A percentile compares a stretch with the other conserved stretches of the same genome.
These are phyloP conservation scores for Molanna angustata DNA, from an alignment of 2,888 invertebrate genomes.

Conservation along the genomic window DNA sequence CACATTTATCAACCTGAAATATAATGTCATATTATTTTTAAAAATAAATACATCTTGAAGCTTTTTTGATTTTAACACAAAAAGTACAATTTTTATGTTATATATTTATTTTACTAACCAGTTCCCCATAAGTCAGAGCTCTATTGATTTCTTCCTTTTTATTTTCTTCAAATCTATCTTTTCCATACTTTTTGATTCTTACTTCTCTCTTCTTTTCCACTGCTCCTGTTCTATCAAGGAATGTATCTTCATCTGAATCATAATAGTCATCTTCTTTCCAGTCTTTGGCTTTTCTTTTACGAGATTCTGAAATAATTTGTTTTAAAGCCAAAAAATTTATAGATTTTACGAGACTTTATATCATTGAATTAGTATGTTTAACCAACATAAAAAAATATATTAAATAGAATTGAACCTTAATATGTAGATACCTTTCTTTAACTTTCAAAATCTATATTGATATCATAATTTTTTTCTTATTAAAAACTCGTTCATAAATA, in stretches of 20 bases:
- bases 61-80: too few relatives aligned
- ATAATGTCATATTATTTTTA: constrained; percentile 20
- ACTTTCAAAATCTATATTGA: too few relatives aligned
- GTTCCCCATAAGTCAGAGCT: constrained; percentile 61
- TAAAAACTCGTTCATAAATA: too few relatives aligned
- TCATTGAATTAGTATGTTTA: too few relatives aligned
- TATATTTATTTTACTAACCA: constrained; percentile 59
- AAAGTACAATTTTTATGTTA: too few relatives aligned
- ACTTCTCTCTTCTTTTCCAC: constrained; percentile 82
- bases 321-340: too few relatives aligned
- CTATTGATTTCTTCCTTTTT: constrained; percentile 21
- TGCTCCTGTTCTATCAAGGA: constrained; percentile 90
- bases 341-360: too few relatives aligned
- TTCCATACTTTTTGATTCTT: constrained; percentile 65
- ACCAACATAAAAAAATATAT: constrained; percentile 2
- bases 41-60: too few relatives aligned
- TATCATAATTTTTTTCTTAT: too few relatives aligned
- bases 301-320: constrained; percentile 66
- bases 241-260: constrained; percentile 94
- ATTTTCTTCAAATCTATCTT: constrained; percentile 37
- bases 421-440: too few relatives aligned
- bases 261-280: constrained; percentile 90
- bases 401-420: too few relatives aligned
- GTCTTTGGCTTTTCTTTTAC: constrained; percentile 73
- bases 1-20: constrained; percentile 62